Percentiles rank a stretch among this genome's conserved stretches.
These are phyloP conservation scores for Lepidochrysops patricia DNA, from an alignment of 2,888 invertebrate species.

Conservation along the genomic window DNA sequence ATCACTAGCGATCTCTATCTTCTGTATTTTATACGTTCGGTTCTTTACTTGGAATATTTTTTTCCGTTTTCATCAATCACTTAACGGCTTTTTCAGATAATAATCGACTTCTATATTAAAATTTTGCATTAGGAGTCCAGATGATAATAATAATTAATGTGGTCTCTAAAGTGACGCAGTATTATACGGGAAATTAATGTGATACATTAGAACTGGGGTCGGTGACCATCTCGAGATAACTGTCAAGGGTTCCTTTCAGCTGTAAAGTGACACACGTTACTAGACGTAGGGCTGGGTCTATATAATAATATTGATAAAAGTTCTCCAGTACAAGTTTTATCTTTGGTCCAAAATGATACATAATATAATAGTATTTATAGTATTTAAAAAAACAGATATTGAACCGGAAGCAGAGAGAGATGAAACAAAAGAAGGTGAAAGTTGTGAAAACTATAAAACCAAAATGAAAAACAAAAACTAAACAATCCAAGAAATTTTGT, in stretches of 20 bases:
- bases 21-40: background rate
- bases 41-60: background rate
- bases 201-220: constrained; percentile 15
- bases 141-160: background rate
- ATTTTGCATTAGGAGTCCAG: background rate
- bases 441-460: too few relatives aligned
- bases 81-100: background rate
- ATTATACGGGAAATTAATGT: background rate
- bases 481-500: too few relatives aligned
- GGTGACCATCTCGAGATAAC: constrained; percentile 17
- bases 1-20: background rate
- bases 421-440: too few relatives aligned
- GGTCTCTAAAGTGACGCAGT: background rate
- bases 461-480: too few relatives aligned
- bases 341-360: too few relatives aligned
- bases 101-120: background rate
- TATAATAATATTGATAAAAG: background rate
- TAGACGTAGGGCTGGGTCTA: background rate
- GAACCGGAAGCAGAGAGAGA: too few relatives aligned
- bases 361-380: too few relatives aligned
- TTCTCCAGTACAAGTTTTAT: too few relatives aligned
- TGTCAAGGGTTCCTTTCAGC: background rate
- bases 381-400: too few relatives aligned
- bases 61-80: too few relatives aligned
- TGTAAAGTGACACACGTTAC: background rate